These are phyloP conservation scores for Aepyceros melampus DNA, from an alignment of 2,113 vertebrate species.

Conservation along the genomic window DNA sequence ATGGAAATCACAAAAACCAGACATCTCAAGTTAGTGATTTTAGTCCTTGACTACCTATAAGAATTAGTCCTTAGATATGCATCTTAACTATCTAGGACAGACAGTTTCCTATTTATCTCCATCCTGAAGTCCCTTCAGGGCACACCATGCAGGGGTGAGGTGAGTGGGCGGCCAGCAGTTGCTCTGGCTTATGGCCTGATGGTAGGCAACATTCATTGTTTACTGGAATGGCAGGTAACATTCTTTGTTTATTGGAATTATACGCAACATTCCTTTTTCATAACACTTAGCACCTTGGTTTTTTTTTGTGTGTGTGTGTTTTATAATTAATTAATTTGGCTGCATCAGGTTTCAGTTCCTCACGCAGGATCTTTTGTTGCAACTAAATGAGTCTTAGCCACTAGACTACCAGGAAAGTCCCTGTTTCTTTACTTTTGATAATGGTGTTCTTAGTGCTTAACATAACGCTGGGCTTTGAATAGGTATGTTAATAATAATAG, in stretches of 20 bases:
- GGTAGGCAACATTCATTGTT: background rate
- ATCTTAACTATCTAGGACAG: background rate
- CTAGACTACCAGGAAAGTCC: background rate
- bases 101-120: background rate
- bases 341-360: background rate
- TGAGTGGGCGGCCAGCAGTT: too few relatives aligned
- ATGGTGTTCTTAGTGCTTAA: background rate
- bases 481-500: background rate
- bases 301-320: background rate
- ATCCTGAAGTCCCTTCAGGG: background rate
- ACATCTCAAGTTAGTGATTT: background rate
- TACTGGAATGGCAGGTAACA: background rate
- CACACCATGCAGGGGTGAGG: background rate
- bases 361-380: background rate
- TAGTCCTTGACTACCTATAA: background rate
- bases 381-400: background rate
- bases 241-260: background rate
- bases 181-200: background rate
- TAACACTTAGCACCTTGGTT: background rate
- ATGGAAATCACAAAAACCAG: background rate
- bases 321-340: background rate
- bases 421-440: background rate
- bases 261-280: background rate
- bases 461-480: slow-evolving; percentile 15
- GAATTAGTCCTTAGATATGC: background rate